A percentile compares a stretch with the other conserved stretches of the same genome.
These are phyloP conservation scores for Cinclus mexicanus DNA, from an alignment of 2,113 vertebrate genomes.

Conservation along the genomic window DNA sequence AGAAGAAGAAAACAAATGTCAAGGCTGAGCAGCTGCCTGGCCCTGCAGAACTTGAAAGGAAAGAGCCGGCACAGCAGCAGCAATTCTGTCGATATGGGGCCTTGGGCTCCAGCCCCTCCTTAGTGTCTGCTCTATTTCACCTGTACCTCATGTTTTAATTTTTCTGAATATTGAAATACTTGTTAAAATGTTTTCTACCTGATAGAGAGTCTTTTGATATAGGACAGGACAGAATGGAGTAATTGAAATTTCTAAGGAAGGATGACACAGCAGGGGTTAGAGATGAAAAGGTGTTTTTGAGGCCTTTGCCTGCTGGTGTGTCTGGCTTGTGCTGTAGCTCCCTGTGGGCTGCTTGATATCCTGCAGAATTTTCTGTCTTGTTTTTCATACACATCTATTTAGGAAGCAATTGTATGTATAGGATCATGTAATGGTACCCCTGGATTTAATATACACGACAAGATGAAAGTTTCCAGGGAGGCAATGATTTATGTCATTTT, in stretches of 20 bases:
- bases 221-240: neutral
- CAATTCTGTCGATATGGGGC: neutral
- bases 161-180: neutral
- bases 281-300: neutral
- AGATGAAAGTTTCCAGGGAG: neutral
- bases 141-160: neutral
- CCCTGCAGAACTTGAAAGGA: neutral
- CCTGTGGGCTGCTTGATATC: neutral
- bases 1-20: neutral
- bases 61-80: neutral
- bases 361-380: neutral
- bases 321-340: neutral
- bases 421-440: neutral
- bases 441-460: neutral
- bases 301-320: neutral
- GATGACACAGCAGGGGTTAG: neutral
- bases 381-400: neutral
- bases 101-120: fast-evolving
- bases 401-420: neutral
- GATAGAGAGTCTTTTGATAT: neutral
- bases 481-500: neutral
- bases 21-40: neutral
- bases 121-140: neutral
- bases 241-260: neutral
- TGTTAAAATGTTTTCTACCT: neutral